phyloP scores from a whole-genome alignment of 2,888 invertebrate genomes.

The Chrysomela aeneicollis region DNA sequence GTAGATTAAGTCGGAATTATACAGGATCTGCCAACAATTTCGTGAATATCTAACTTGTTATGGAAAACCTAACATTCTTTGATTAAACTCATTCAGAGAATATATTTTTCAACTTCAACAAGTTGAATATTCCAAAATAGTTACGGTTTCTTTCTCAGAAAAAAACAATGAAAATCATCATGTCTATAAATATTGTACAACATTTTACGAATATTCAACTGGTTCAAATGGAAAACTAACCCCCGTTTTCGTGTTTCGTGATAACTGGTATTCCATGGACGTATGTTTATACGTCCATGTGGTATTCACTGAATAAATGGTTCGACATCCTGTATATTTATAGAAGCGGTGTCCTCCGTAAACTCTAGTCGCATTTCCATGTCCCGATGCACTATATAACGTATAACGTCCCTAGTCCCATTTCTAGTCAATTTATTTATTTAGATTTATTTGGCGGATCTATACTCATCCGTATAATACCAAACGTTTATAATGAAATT shows the following conservation, averaged over 20 bases:
- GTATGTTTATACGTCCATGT: too few species aligned
- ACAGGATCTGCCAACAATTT: not conserved
- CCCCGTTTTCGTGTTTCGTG: too few species aligned
- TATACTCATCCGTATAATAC: constrained; percentile 34
- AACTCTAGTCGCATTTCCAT: constrained; percentile 56
- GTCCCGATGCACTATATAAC: constrained; percentile 54
- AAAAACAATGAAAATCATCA: too few species aligned
- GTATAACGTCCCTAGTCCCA: constrained; percentile 57
- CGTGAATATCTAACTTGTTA: constrained; percentile 16
- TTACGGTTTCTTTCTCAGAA: too few species aligned
- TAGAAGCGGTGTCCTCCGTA: constrained; percentile 39
- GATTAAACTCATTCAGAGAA: too few species aligned
- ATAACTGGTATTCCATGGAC: too few species aligned
- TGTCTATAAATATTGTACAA: too few species aligned
- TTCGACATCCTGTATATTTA: not conserved
- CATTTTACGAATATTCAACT: too few species aligned
- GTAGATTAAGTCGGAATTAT: constrained; percentile 53
- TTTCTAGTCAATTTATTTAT: constrained; percentile 59
- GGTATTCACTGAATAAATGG: not conserved
- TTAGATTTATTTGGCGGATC: constrained; percentile 44
- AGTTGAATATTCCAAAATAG: too few species aligned
- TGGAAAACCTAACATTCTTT: too few species aligned
- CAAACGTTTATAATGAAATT: constrained; percentile 29
- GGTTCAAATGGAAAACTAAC: too few species aligned
- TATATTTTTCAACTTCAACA: too few species aligned